Evolutionary conservation across 1,140 invertebrate genomes (phyloP).

Genomic region (Pseudomyrmex sp.): DNA sequence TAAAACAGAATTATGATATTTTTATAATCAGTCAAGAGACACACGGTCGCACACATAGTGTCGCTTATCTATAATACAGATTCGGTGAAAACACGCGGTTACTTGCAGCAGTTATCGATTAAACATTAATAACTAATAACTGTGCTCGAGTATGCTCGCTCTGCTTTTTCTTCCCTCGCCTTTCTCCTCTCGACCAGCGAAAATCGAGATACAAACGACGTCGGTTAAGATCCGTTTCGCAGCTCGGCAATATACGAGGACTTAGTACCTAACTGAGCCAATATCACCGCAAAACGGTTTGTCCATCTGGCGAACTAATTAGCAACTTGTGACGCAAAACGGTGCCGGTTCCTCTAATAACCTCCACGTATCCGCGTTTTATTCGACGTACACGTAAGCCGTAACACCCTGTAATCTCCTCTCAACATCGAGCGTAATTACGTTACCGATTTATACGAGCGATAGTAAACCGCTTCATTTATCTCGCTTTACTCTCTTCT

Average conservation of each 20-base stretch:
- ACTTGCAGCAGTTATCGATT: conserved; percentile 10
- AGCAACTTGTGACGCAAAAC: conserved; percentile 67
- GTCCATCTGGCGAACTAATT: conserved; percentile 76
- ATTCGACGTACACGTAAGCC: conserved; percentile 39
- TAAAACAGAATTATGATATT: no score
- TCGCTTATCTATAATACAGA: no score
- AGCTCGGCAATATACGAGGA: conserved; percentile 59
- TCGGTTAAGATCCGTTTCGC: conserved; percentile 53
- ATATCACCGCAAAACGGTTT: conserved; percentile 72
- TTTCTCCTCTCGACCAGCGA: conserved; percentile 22
- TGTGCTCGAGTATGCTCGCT: neutral
- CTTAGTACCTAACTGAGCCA: conserved; percentile 73
- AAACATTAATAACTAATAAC: neutral
- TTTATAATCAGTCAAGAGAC: no score
- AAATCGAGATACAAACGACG: conserved; percentile 31
- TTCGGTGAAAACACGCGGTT: neutral
- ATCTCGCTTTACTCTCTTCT: no score
- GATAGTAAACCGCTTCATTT: conserved; percentile 33
- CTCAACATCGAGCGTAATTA: conserved; percentile 50
- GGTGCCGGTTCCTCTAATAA: conserved; percentile 50
- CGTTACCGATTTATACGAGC: conserved; percentile 59
- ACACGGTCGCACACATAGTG: no score
- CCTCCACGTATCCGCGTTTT: conserved; percentile 42
- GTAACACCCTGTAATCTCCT: conserved; percentile 19
- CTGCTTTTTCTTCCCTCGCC: neutral